These are phyloP conservation scores for Lasiommata megera DNA, from an alignment of 2,888 invertebrate species.

Conservation along the genomic window DNA sequence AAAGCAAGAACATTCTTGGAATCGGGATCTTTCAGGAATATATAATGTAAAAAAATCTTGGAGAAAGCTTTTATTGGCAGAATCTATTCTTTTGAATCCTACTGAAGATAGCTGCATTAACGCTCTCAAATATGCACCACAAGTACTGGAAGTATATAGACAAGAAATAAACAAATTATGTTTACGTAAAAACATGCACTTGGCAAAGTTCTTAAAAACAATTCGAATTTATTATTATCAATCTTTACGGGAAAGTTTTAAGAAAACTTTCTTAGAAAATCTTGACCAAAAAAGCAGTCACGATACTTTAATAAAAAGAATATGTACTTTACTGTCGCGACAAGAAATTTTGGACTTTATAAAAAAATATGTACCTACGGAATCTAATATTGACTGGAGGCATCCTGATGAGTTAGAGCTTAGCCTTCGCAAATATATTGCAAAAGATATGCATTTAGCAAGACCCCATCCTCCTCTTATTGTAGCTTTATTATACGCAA, in stretches of 20 bases:
- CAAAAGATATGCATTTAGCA: conserved; percentile 51
- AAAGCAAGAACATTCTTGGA: conserved; percentile 43
- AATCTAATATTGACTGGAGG: conserved; percentile 53
- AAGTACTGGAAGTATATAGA: conserved; percentile 43
- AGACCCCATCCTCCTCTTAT: conserved; percentile 52
- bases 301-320: conserved; percentile 43
- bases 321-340: conserved; percentile 47
- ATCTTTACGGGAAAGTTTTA: conserved; percentile 47
- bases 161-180: conserved; percentile 41
- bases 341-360: conserved; percentile 44
- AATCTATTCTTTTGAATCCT: conserved; percentile 48
- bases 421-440: conserved; percentile 52
- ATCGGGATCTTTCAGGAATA: conserved; percentile 39
- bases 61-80: conserved; percentile 54
- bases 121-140: conserved; percentile 58
- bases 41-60: conserved; percentile 54
- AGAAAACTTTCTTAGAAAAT: conserved; percentile 17
- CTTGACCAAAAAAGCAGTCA: conserved; percentile 43
- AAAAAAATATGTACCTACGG: conserved; percentile 46
- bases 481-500: conserved; percentile 51
- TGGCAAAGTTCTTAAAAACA: conserved; percentile 46
- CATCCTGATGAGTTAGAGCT: conserved; percentile 45
- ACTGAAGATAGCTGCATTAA: conserved; percentile 52
- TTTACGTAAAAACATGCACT: conserved; percentile 40
- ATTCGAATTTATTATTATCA: conserved; percentile 57